Evolutionary conservation across 2,113 vertebrate genomes (phyloP), one percentile per base, ranked within the genome.

Genomic region (Perca schrenkii): DNA sequence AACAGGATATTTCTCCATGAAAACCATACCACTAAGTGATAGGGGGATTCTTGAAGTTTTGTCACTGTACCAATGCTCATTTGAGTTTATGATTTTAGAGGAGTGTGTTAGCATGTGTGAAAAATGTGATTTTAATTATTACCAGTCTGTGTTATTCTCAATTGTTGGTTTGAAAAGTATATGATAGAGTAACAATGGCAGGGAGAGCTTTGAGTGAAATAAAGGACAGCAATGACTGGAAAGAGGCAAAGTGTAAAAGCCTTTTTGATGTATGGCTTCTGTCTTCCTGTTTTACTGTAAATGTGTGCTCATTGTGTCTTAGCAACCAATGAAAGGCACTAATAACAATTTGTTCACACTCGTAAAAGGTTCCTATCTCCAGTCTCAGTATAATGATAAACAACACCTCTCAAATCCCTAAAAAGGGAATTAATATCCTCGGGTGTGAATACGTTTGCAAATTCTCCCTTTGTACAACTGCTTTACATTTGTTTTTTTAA

Each of bases 221-320:
- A 84, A 46, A 83, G 58, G 50, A 62, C 25, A 43, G 34, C n/a
- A 19, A 46, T 73, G 64, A 79, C 73, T 78, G 76, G 31, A 70
- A 43, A 62, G 28, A 4, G 46, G 8, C 69, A 3, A 46, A 47
- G 56, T 71, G 56, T 60, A 19, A 47, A 60, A 64, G 21, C 13
- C 69, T 70, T 62, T 40, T 71, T 83, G 71, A 90, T 79, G 83
- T 82, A 84, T 54, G 52, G 57, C 31, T 2, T 46, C 31, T 25
- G 43, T 47, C 77, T 88, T 92, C 92, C 90, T 83, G 79, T 82
- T 85, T 83, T 28, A 85, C 62, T 49, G 75, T 86, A 77, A 84
- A 86, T 10, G 47, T 46, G 19, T 43, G 11, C 58, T 79, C 67
- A 21, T 50, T 34, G 86, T 83, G 65, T 84, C 85, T 65, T 77